phyloP scores from a whole-genome alignment of 2,113 vertebrate genomes.

The Hyperoodon ampullatus region DNA sequence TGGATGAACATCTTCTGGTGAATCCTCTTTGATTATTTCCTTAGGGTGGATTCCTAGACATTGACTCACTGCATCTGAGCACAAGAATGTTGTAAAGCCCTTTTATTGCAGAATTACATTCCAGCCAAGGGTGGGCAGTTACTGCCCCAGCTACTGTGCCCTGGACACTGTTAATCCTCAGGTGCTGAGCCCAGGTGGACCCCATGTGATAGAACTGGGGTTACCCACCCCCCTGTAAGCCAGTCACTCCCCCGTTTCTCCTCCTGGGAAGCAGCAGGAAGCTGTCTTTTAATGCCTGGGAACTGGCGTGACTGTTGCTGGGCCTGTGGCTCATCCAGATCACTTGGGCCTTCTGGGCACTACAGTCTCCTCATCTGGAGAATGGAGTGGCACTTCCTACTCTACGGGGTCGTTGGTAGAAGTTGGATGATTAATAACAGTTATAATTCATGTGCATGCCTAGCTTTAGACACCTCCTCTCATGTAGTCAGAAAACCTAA shows the following conservation, averaged over 20 bases:
- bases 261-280: neutral
- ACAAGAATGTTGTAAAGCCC: neutral
- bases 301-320: neutral
- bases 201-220: accelerated
- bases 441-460: accelerated
- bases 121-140: neutral
- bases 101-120: neutral
- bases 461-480: neutral
- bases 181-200: neutral
- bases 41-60: constrained; percentile 6
- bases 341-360: neutral
- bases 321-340: accelerated
- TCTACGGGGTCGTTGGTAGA: accelerated
- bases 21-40: neutral
- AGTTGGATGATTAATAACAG: neutral
- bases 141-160: accelerated
- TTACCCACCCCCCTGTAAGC: accelerated
- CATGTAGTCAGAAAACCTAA: neutral
- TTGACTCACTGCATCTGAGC: neutral
- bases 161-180: accelerated
- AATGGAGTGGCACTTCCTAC: accelerated
- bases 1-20: neutral
- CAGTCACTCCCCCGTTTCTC: neutral
- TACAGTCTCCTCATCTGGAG: neutral
- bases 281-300: neutral